A percentile compares a stretch with the other conserved stretches of the same genome.
Evolutionary conservation across 2,113 vertebrate genomes (phyloP).

Genomic region (Grus americana): DNA sequence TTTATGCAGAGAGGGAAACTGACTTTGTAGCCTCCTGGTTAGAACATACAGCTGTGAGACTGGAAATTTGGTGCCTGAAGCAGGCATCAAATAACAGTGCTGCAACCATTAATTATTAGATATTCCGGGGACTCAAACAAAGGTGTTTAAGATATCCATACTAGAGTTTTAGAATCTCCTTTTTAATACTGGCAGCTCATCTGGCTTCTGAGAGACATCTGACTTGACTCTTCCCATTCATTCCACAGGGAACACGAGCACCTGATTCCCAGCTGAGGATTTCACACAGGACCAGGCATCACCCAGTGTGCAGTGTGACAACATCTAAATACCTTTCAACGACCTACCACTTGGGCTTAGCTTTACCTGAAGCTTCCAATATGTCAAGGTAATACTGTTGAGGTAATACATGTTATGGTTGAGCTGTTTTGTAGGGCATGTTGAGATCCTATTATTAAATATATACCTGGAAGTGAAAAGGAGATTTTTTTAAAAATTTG

Average conservation of each 20-base stretch:
- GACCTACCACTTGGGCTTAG: not conserved
- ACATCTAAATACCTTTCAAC: not conserved
- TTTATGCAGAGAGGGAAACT: not conserved
- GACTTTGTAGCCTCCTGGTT: not conserved
- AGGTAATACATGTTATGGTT: not conserved
- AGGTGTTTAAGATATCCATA: not conserved
- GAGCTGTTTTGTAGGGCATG: not conserved
- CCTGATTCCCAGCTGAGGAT: not conserved
- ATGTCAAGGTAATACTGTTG: not conserved
- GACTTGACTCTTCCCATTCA: not conserved
- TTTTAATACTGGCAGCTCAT: not conserved
- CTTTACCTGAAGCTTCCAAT: not conserved
- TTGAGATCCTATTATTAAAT: not conserved
- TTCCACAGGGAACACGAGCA: not conserved
- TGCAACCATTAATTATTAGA: not conserved
- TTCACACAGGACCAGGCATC: not conserved
- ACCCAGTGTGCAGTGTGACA: not conserved
- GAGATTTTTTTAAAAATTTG: not conserved
- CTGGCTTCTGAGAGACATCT: not conserved
- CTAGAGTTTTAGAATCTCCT: not conserved
- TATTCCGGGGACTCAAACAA: not conserved
- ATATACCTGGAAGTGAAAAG: not conserved
- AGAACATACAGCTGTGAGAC: not conserved
- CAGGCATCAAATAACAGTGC: not conserved
- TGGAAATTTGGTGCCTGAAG: not conserved